Base-by-base conservation (phyloP, 1,140 invertebrate genomes). In the Aphelinus atriplicis region DNA sequence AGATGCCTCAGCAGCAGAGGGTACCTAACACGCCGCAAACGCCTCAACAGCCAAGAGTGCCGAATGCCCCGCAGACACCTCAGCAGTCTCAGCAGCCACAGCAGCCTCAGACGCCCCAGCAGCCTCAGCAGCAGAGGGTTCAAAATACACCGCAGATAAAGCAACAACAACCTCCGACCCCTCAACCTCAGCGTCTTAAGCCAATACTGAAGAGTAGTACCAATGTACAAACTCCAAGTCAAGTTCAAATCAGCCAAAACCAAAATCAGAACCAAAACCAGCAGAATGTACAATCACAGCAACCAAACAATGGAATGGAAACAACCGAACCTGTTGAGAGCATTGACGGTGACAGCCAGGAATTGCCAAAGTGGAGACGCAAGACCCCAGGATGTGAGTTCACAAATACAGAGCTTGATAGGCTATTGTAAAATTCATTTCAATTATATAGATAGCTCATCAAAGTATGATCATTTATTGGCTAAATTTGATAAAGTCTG, bases 301-400 rank as follows among this genome's bases (percentile, higher is more conserved):
- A 62, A 63, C 45, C 46, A 26, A 69, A 64, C 48, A 73, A 74
- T 65, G 76, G 60, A 47, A 71, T 79, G 46, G 7, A 4, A 42
- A 66, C 65, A 3, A 56, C 6, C 65, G 79, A 82, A 1, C 57
- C 42, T 53, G 53, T 7, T 9, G 63, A 64, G 26, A 81, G 84
- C 7, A 77, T 58, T 57, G 72, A 74, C 62, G 81, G 50, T n/a
- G 81, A 84, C 26, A 46, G 61, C 48, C 77, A 77, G 50, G 82
- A 85, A n/a, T 74, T 80, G 58, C 82, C 83, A 47, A 84, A 79
- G 68, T 86, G 85, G 85, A 86, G 82, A 58, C 83, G 84, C 9
- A 84, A 86, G 47, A 72, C 79, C 45, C 81, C 84, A 62, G 86
- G 85, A 61, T 82, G 86, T 87, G 79, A 84, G 82, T 85, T 50